Percentiles rank a stretch among this genome's conserved stretches.
These are phyloP conservation scores for Tolmerus cingulatus DNA, from an alignment of 2,888 invertebrate species.

Conservation along the genomic window DNA sequence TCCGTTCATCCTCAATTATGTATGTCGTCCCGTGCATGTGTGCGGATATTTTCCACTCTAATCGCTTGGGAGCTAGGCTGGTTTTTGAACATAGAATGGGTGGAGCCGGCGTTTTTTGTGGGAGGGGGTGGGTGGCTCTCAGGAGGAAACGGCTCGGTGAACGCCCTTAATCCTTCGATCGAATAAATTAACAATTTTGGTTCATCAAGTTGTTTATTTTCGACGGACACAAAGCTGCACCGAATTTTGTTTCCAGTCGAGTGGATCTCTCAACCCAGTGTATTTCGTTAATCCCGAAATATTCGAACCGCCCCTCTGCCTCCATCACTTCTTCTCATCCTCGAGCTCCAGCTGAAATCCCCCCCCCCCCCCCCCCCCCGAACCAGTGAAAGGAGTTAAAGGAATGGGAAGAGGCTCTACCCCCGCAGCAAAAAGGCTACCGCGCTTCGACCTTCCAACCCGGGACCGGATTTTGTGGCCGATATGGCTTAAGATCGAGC, in stretches of 20 bases:
- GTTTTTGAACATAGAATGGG: neutral
- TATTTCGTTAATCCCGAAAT: neutral
- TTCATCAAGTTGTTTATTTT: conserved; percentile 6
- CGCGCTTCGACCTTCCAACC: neutral
- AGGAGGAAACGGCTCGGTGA: neutral
- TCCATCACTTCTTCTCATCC: neutral
- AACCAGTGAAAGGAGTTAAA: neutral
- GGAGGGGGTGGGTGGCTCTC: neutral
- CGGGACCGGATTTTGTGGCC: neutral
- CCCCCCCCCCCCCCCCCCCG: no score
- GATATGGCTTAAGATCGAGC: neutral
- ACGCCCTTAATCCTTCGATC: neutral
- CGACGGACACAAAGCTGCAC: neutral
- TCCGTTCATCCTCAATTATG: neutral
- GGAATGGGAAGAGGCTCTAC: neutral
- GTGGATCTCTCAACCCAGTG: neutral
- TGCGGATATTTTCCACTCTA: neutral
- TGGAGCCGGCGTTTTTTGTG: neutral
- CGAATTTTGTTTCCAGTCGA: neutral
- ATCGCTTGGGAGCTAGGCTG: neutral
- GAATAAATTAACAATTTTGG: conserved; percentile 22
- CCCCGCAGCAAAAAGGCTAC: neutral
- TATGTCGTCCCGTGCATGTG: neutral
- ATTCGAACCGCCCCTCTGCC: neutral
- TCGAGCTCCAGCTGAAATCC: no score